phyloP scores from a whole-genome alignment of 1,140 invertebrate genomes.

The Eurosta solidaginis region DNA sequence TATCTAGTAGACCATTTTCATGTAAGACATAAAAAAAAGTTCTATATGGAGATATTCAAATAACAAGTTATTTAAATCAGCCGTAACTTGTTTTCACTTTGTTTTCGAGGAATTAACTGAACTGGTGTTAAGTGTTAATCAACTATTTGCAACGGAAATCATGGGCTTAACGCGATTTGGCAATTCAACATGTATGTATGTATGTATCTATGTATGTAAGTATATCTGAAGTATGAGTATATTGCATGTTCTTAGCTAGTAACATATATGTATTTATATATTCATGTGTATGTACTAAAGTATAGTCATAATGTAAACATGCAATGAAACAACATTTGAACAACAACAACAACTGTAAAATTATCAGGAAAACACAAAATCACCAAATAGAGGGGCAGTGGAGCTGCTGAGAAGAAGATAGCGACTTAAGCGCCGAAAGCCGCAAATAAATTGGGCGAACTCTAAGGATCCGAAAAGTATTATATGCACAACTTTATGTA shows the following conservation, averaged over 20 bases:
- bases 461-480: no score
- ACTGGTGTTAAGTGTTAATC: not conserved
- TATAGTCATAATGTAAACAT: not conserved
- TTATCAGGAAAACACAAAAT: not conserved
- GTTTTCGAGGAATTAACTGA: not conserved
- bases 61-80: not conserved
- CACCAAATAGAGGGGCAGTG: no score
- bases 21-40: no score
- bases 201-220: no score
- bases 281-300: not conserved
- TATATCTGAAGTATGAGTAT: no score
- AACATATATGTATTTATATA: not conserved
- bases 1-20: no score
- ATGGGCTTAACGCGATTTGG: conserved; percentile 17
- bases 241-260: no score
- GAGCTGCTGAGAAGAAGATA: not conserved
- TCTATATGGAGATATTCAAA: no score
- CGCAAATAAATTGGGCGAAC: no score
- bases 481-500: no score
- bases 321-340: not conserved
- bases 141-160: not conserved
- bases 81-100: not conserved
- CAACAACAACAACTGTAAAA: not conserved
- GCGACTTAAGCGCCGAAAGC: no score
- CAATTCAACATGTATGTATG: not conserved